These are phyloP conservation scores for Karalla daura DNA, from an alignment of 2,797 vertebrate species.

Conservation along the genomic window DNA sequence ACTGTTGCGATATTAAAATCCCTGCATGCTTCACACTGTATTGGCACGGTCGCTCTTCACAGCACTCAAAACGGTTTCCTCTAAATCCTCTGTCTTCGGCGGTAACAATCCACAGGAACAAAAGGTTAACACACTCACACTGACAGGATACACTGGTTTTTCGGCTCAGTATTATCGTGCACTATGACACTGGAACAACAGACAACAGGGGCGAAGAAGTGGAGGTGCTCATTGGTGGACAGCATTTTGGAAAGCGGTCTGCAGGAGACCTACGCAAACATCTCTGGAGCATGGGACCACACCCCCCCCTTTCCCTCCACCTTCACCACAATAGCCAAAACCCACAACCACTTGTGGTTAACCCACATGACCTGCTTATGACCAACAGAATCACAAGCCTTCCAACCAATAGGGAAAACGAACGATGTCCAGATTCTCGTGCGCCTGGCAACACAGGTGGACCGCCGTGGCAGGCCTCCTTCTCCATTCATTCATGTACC, in stretches of 20 bases:
- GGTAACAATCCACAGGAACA: constrained; percentile 46
- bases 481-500: constrained; percentile 68
- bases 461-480: constrained; percentile 41
- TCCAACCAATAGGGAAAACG: constrained; percentile 47
- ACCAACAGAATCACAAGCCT: constrained; percentile 51
- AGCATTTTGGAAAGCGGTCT: constrained; percentile 30
- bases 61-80: constrained; percentile 40
- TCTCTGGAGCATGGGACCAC: constrained; percentile 44
- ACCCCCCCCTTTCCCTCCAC: constrained; percentile 47
- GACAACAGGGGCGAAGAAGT: constrained; percentile 20
- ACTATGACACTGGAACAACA: constrained; percentile 22
- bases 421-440: constrained; percentile 46
- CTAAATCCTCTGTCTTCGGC: constrained; percentile 43
- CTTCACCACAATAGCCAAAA: constrained; percentile 66
- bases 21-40: constrained; percentile 60
- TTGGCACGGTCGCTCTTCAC: constrained; percentile 49
- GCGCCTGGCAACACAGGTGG: constrained; percentile 50
- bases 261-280: constrained; percentile 53
- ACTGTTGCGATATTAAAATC: constrained; percentile 60
- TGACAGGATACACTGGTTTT: constrained; percentile 36
- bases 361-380: constrained; percentile 70
- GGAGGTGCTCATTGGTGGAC: constrained; percentile 15
- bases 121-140: constrained; percentile 38
- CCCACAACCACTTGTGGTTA: constrained; percentile 75
- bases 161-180: not conserved